Percentiles rank a stretch among this genome's conserved stretches.
These are phyloP conservation scores for Aphodius granarius DNA, from an alignment of 2,888 invertebrate genomes.

Conservation along the genomic window DNA sequence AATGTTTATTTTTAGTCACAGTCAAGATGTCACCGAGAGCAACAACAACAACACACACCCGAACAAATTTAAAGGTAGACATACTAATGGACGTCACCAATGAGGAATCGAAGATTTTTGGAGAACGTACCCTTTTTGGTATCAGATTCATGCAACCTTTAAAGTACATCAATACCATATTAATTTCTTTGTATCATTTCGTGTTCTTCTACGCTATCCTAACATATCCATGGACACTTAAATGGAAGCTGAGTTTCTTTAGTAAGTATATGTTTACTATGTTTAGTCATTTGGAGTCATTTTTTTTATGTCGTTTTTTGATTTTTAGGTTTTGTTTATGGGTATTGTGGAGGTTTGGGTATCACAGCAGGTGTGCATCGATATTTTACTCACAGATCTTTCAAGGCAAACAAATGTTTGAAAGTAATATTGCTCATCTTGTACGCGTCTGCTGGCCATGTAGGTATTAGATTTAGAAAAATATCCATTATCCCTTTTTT, in stretches of 20 bases:
- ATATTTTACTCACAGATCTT: conserved; percentile 68
- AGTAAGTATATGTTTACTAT: conserved; percentile 57
- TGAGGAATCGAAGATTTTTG: conserved; percentile 1
- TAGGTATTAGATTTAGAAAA: conserved; percentile 49
- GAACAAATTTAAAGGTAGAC: neutral
- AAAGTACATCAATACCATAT: neutral
- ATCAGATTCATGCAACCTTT: neutral
- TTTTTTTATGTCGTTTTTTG: neutral
- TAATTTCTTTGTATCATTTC: neutral
- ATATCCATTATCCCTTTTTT: neutral
- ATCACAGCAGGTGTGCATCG: conserved; percentile 23
- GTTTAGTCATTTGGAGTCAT: neutral
- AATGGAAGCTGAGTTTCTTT: conserved; percentile 58
- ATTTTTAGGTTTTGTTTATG: conserved; percentile 44
- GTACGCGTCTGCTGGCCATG: conserved; percentile 69
- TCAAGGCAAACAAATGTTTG: conserved; percentile 65
- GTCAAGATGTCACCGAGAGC: neutral
- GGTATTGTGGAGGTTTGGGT: conserved; percentile 14
- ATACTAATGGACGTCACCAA: neutral
- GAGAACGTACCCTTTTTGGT: neutral
- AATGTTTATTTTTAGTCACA: neutral
- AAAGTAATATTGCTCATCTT: conserved; percentile 62
- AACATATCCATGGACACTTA: conserved; percentile 46
- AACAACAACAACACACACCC: neutral
- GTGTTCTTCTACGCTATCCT: conserved; percentile 47